Evolutionary conservation across 2,797 vertebrate genomes (phyloP), one percentile per base, ranked within the genome.

Genomic region (Coracias cyanogaster): DNA sequence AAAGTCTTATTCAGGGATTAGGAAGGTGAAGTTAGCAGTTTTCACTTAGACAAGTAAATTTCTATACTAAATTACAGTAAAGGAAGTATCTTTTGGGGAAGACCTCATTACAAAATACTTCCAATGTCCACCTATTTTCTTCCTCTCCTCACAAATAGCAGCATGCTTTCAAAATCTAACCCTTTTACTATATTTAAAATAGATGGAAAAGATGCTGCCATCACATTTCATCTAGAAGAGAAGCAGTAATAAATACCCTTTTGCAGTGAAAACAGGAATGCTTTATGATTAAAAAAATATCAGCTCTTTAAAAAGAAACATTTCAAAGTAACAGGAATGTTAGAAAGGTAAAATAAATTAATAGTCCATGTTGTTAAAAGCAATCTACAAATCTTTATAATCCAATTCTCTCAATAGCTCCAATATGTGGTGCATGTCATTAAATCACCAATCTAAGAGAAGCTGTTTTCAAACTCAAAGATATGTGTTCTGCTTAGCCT

Each of bases 271-370:
- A 82, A 72, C 76, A 86, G 77, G 41, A 88, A 90, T 83, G 48
- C 58, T 95, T 86, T 90, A 94, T 66, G 90, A 86, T 86, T 95
- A 96, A 49, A 70, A 49, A 70, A 85, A 67, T 54, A 91, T 92
- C 88, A 86, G 48, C 61, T 72, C 67, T 83, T 91, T 82, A 93
- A 95, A 97, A 88, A 90, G 29, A 96, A 95, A 96, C n/a, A 93
- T 94, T 93, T 97, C 84, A 93, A 96, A 96, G 80, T 72, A 97
- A 95, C 74, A 74, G 79, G 35, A 95, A 91, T 52, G 61, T 70
- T 79, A 86, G 73, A 92, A 89, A 86, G 87, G 90, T 92, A 96
- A 97, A 93, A 96, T 83, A 95, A 96, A 95, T 94, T 90, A 95
- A 95, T 93, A 86, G 82, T 54, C 85, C 84, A 18, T 86, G 82